Conservation (phyloP, 2,113 vertebrate species). For the Nesospiza acunhae region DNA sequence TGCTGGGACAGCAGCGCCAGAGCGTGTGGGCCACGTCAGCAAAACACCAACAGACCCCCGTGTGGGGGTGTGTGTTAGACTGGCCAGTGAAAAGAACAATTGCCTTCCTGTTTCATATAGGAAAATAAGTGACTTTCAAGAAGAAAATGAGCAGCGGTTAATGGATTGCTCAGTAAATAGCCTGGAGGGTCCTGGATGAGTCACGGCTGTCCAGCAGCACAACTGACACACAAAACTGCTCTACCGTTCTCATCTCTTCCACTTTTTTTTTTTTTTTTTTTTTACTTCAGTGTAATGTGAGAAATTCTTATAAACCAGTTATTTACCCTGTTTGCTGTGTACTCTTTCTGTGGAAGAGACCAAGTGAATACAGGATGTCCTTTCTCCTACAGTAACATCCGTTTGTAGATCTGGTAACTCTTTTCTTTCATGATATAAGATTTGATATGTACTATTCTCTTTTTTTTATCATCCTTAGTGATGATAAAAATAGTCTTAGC, state of each 20-base stretch:
- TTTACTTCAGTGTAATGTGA: not conserved
- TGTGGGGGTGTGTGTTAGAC: not conserved
- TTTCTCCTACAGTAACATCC: not conserved
- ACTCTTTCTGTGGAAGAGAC: not conserved
- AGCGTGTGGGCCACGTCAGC: accelerated
- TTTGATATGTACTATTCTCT: not conserved
- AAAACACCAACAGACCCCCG: not conserved
- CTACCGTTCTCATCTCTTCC: not conserved
- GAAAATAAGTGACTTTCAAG: not conserved
- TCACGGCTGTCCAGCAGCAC: not conserved
- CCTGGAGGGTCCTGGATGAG: not conserved
- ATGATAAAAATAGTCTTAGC: no score
- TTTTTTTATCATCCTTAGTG: not conserved
- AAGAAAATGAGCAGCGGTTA: not conserved
- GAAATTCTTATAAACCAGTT: not conserved
- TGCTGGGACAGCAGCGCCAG: not conserved
- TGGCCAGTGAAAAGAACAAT: not conserved
- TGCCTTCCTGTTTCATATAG: not conserved
- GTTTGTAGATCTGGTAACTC: not conserved
- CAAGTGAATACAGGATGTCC: not conserved
- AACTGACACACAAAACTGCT: not conserved
- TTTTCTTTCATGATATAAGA: not conserved
- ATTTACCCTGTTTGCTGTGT: not conserved
- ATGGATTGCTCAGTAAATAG: not conserved
- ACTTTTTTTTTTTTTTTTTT: no score